These are phyloP conservation scores for Mormyrus iriodes DNA, from an alignment of 2,113 vertebrate species.

Conservation along the genomic window DNA sequence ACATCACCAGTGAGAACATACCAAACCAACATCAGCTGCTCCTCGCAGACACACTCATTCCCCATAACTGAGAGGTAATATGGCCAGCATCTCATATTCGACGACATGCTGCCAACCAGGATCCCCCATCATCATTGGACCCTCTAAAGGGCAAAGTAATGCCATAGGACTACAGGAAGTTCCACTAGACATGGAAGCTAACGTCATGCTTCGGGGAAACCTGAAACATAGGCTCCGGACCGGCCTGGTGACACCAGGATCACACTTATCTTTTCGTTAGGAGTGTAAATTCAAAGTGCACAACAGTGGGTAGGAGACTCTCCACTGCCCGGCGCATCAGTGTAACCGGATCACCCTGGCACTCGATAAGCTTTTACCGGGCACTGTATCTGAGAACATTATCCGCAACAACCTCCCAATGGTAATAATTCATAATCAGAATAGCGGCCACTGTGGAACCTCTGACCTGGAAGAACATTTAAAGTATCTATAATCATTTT, in stretches of 20 bases:
- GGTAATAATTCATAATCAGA: background rate
- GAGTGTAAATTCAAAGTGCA: background rate
- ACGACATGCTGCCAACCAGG: too few relatives aligned
- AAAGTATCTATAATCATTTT: background rate
- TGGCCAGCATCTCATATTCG: background rate
- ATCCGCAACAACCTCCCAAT: background rate
- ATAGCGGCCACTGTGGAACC: background rate
- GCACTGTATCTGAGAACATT: background rate
- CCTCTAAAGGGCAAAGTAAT: background rate
- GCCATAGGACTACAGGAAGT: background rate
- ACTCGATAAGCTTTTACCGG: background rate
- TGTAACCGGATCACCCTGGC: background rate
- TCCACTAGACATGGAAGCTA: background rate
- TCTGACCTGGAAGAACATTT: slow-evolving; percentile 4
- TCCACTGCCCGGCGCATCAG: background rate
- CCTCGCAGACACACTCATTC: background rate
- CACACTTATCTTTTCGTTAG: background rate
- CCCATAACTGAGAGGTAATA: background rate
- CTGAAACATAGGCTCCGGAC: background rate
- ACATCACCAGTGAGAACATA: background rate
- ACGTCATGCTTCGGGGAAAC: background rate
- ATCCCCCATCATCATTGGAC: too few relatives aligned
- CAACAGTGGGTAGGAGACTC: background rate
- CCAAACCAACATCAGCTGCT: background rate
- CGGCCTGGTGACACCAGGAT: background rate